A percentile compares a stretch with the other conserved stretches of the same genome.
phyloP scores from a whole-genome alignment of 2,888 invertebrate genomes.

The Sipha maydis region DNA sequence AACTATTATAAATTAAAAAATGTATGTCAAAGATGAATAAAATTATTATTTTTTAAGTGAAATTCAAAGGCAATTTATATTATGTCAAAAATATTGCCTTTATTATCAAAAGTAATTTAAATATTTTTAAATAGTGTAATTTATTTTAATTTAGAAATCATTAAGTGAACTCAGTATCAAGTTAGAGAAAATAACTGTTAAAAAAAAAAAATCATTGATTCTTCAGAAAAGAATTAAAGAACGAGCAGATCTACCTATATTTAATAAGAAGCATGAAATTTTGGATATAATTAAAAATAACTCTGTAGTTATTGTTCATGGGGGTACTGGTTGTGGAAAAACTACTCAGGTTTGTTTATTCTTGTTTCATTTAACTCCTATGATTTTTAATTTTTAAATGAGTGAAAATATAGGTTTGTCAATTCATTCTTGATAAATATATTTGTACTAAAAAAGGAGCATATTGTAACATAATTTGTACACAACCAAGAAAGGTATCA shows the following conservation, averaged over 20 bases:
- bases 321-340: constrained; percentile 95
- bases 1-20: no score
- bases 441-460: constrained; percentile 89
- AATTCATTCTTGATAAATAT: constrained; percentile 94
- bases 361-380: background rate
- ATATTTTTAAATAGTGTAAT: background rate
- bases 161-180: constrained; percentile 7
- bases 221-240: constrained; percentile 7
- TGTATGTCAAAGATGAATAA: no score
- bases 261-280: constrained; percentile 77
- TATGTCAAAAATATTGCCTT: no score
- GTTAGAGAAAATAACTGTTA: background rate
- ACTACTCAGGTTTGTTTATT: constrained; percentile 80
- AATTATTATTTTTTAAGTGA: background rate
- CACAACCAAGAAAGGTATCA: constrained; percentile 95
- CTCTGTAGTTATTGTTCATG: constrained; percentile 90
- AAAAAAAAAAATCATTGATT: background rate
- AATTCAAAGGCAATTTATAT: background rate
- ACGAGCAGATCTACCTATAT: constrained; percentile 82
- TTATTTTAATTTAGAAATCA: background rate
- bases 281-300: constrained; percentile 91
- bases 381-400: background rate
- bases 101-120: no score
- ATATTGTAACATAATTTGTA: constrained; percentile 91
- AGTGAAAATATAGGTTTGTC: constrained; percentile 80